These are phyloP conservation scores for Urocynchramus pylzowi DNA, from an alignment of 2,113 vertebrate species.

Conservation along the genomic window DNA sequence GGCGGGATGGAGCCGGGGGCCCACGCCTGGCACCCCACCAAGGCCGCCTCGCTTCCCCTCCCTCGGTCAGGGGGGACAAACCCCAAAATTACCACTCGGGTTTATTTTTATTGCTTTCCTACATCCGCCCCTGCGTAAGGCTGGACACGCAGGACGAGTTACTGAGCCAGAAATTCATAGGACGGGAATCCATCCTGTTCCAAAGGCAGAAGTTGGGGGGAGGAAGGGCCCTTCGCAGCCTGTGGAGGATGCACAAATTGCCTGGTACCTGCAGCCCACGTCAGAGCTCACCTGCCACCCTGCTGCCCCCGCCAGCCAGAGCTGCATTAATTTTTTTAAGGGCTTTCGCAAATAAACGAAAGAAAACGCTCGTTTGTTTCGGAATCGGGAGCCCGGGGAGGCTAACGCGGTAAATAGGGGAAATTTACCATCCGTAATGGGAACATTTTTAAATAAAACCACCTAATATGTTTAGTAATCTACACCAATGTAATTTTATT, in stretches of 20 bases:
- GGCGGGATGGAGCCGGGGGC: not conserved
- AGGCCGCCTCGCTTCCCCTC: not conserved
- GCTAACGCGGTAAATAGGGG: conserved; percentile 46
- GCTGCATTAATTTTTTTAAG: not conserved
- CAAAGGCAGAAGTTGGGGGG: not conserved
- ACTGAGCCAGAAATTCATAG: not conserved
- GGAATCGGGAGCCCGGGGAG: not conserved
- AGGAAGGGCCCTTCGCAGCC: not conserved
- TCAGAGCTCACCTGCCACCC: not conserved
- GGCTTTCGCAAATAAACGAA: not conserved
- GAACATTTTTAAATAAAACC: conserved; percentile 64
- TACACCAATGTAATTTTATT: conserved; percentile 73
- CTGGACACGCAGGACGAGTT: not conserved
- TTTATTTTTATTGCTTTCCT: not conserved
- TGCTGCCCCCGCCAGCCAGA: not conserved
- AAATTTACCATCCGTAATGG: conserved; percentile 30
- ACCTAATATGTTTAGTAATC: conserved; percentile 72
- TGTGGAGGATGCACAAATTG: not conserved
- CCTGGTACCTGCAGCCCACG: not conserved
- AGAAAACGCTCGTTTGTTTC: conserved; percentile 15
- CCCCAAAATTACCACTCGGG: not conserved
- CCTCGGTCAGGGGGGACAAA: not conserved
- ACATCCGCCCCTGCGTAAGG: not conserved
- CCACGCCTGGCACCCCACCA: not conserved
- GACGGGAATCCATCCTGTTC: not conserved